Evolutionary conservation across 2,797 vertebrate genomes (phyloP).

Genomic region (Trichosurus vulpecula): DNA sequence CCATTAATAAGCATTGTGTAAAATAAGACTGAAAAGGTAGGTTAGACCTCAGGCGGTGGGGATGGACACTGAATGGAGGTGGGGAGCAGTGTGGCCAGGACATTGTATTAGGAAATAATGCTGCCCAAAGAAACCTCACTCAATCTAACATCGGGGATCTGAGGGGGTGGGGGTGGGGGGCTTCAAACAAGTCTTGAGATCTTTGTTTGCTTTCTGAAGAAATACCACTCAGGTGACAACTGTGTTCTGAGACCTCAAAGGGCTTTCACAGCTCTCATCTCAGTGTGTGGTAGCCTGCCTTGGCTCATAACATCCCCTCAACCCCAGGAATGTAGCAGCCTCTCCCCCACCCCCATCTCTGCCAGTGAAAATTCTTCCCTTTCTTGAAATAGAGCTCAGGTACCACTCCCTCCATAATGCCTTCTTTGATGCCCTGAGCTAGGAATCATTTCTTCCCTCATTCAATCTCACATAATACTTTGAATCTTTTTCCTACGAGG

Average conservation of each 20-base stretch:
- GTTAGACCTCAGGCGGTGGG: background rate
- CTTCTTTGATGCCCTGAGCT: background rate
- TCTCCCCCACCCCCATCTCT: background rate
- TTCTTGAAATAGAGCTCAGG: background rate
- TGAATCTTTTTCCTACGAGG: background rate
- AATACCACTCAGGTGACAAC: background rate
- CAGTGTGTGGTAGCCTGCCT: background rate
- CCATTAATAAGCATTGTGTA: background rate
- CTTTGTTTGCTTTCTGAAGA: background rate
- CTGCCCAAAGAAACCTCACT: background rate
- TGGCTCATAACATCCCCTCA: background rate
- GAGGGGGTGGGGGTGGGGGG: background rate
- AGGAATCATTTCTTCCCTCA: background rate
- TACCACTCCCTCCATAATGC: background rate
- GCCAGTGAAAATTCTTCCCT: background rate
- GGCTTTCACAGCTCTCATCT: background rate
- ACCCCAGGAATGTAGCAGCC: background rate
- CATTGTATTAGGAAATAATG: background rate
- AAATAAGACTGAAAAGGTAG: background rate
- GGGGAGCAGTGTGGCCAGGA: background rate
- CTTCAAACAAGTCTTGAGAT: background rate
- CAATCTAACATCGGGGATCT: background rate
- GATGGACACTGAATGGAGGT: background rate
- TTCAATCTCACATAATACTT: background rate
- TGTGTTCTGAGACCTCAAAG: background rate